phyloP scores from a whole-genome alignment of 2,797 vertebrate genomes.

The Leptoclinus maculatus region DNA sequence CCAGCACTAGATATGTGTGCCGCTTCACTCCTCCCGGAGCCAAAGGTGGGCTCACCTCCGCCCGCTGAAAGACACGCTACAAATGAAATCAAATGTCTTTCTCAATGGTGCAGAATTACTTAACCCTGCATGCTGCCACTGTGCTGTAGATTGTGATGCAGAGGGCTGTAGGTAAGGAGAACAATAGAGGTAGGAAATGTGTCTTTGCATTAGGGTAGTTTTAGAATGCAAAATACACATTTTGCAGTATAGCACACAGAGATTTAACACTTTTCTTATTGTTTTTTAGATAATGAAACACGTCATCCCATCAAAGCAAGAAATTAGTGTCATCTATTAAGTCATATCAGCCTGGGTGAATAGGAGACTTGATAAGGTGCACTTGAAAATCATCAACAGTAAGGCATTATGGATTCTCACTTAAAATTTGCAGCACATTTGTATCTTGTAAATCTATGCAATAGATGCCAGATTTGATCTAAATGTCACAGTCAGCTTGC shows the following conservation, averaged over 20 bases:
- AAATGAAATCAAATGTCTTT: constrained; percentile 91
- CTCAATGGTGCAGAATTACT: constrained; percentile 85
- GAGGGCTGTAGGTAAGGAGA: constrained; percentile 58
- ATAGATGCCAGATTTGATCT: neutral
- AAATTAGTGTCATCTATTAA: neutral
- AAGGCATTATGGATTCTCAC: neutral
- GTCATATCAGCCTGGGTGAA: neutral
- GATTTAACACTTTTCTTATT: neutral
- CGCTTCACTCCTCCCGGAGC: constrained; percentile 84
- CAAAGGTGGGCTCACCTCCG: constrained; percentile 87
- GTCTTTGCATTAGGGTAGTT: constrained; percentile 9
- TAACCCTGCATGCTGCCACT: constrained; percentile 78
- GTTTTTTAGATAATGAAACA: neutral
- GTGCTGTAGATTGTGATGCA: constrained; percentile 70
- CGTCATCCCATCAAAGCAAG: neutral
- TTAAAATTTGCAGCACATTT: neutral
- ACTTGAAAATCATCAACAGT: neutral
- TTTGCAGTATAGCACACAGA: neutral
- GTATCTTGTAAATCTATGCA: neutral
- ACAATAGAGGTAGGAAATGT: constrained; percentile 55
- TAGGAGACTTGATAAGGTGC: neutral
- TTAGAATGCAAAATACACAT: constrained; percentile 2
- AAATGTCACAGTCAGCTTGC: neutral
- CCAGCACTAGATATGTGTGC: constrained; percentile 85
- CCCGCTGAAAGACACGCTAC: constrained; percentile 84